These are phyloP conservation scores for Diaprepes abbreviatus DNA, from an alignment of 2,888 invertebrate species.

Conservation along the genomic window DNA sequence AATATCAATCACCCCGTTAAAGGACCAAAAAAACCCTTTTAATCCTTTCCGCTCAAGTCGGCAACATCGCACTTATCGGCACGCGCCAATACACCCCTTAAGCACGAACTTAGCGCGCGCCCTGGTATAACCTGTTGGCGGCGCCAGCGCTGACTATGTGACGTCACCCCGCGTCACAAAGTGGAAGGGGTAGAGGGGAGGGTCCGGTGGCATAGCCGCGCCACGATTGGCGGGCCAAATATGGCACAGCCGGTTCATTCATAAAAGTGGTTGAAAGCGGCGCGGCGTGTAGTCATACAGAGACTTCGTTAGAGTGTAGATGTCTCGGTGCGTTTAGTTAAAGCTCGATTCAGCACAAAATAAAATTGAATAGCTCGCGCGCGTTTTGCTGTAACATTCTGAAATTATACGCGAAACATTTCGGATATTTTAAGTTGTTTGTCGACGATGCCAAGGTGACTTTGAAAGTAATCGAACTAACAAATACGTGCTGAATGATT, in stretches of 20 bases:
- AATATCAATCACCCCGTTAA: background rate
- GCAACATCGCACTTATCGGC: conserved; percentile 38
- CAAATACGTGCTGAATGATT: background rate
- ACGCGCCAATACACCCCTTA: conserved; percentile 49
- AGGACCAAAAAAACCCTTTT: background rate
- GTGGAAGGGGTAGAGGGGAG: conserved; percentile 59
- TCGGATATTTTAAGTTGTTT: background rate
- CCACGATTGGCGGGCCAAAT: conserved; percentile 78
- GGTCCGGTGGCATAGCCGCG: conserved; percentile 57
- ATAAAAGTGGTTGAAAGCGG: conserved; percentile 75
- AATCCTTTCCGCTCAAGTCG: conserved; percentile 11
- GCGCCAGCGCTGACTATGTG: conserved; percentile 63
- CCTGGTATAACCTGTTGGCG: conserved; percentile 48
- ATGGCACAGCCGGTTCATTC: conserved; percentile 88
- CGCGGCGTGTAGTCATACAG: conserved; percentile 41
- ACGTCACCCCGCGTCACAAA: conserved; percentile 63
- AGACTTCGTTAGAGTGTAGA: conserved; percentile 33
- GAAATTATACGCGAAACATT: background rate
- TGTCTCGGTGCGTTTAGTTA: conserved; percentile 9
- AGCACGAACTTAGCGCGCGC: conserved; percentile 48
- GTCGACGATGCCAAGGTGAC: conserved; percentile 10
- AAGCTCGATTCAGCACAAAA: conserved; percentile 22
- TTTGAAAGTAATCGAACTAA: background rate
- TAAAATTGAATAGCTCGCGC: conserved; percentile 8
- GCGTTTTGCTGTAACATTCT: background rate